phyloP scores from a whole-genome alignment of 2,797 vertebrate genomes.

The Premnoplex brunnescens region DNA sequence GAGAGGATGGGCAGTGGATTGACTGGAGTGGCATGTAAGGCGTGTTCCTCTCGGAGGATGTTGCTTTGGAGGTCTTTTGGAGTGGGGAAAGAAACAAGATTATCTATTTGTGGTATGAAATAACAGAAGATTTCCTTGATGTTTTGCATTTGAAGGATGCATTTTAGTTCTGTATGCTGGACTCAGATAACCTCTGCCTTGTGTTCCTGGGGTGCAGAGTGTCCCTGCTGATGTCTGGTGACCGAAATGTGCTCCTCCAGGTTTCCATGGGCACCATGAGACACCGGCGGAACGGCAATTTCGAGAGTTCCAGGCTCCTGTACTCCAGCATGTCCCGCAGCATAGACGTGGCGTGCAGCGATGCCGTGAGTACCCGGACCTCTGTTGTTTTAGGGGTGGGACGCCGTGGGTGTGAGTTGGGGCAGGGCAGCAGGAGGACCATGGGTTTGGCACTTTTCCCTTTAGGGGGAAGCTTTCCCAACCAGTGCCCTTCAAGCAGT shows the following conservation, averaged over 20 bases:
- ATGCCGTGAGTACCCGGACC: constrained; percentile 62
- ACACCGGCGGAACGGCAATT: constrained; percentile 62
- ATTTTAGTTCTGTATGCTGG: neutral
- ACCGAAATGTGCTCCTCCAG: neutral
- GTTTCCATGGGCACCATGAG: constrained; percentile 63
- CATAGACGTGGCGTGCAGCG: constrained; percentile 71
- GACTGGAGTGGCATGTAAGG: neutral
- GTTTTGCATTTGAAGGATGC: neutral
- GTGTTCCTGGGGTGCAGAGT: neutral
- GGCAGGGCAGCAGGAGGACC: neutral
- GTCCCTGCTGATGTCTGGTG: neutral
- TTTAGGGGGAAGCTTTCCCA: neutral
- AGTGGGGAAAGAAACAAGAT: neutral
- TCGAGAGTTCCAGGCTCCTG: constrained; percentile 74
- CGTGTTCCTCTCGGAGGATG: neutral
- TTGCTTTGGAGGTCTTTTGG: neutral
- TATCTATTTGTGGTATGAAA: neutral
- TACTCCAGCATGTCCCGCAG: constrained; percentile 77
- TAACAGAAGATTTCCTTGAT: neutral
- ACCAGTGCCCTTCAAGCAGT: neutral
- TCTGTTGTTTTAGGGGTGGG: neutral
- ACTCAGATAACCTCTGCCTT: neutral
- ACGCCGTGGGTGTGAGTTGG: accelerated
- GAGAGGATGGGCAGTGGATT: neutral
- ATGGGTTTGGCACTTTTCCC: neutral